phyloP scores from a whole-genome alignment of 2,888 invertebrate species.

The Sialis lutaria region DNA sequence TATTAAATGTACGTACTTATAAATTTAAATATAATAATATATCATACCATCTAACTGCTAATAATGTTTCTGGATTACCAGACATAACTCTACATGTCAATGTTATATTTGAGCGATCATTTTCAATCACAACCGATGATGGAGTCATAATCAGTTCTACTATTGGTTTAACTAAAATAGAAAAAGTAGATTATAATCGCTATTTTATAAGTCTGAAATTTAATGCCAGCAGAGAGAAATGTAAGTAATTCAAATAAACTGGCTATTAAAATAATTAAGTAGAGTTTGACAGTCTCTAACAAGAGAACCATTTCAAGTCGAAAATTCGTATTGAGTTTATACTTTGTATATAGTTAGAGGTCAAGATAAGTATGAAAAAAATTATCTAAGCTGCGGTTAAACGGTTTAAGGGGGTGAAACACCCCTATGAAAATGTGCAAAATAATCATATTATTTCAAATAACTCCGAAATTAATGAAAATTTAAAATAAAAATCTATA shows the following conservation, averaged over 20 bases:
- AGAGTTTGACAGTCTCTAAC: no score
- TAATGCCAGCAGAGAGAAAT: not conserved
- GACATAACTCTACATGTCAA: slow-evolving; percentile 60
- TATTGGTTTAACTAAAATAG: slow-evolving; percentile 51
- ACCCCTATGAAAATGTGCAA: no score
- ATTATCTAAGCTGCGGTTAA: no score
- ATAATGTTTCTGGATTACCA: slow-evolving; percentile 59
- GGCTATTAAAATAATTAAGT: not conserved
- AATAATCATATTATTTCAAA: no score
- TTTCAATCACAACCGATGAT: slow-evolving; percentile 57
- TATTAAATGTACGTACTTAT: not conserved
- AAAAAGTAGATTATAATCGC: slow-evolving; percentile 4
- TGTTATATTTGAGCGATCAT: slow-evolving; percentile 63
- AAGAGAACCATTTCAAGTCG: no score
- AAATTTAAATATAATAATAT: not conserved
- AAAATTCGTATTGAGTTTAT: no score
- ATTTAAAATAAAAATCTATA: no score
- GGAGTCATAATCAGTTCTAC: slow-evolving; percentile 64
- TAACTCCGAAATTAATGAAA: no score
- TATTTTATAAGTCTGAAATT: not conserved
- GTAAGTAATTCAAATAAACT: not conserved
- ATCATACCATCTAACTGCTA: slow-evolving; percentile 34
- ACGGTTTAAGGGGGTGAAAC: no score
- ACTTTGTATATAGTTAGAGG: no score
- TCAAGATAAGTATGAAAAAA: no score